Percentiles rank a stretch among this genome's conserved stretches.
Conservation (phyloP, 2,113 vertebrate species). For the Clarias macrocephalus region DNA sequence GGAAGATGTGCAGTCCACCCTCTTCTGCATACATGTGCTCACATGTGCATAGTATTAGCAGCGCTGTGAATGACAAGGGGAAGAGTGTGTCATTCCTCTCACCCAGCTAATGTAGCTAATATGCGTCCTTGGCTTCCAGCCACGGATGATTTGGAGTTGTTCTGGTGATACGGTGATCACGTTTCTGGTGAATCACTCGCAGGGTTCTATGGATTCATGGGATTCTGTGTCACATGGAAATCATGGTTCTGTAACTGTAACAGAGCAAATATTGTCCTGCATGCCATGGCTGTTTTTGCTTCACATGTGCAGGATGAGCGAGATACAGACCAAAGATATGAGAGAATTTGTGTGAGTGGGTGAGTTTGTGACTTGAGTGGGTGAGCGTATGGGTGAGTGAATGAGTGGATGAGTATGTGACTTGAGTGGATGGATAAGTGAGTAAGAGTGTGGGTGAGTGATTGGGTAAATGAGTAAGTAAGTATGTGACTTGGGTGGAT, state of each 20-base stretch:
- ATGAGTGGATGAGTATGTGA: background rate
- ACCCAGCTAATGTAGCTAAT: background rate
- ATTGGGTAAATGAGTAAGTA: no score
- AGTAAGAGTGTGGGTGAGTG: background rate
- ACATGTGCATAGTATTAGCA: background rate
- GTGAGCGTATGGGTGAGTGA: background rate
- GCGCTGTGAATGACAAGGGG: background rate
- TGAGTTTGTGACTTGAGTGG: no score
- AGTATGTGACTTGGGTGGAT: no score
- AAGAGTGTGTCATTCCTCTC: background rate
- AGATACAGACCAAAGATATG: conserved; percentile 20
- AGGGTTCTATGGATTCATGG: background rate
- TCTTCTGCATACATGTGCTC: background rate
- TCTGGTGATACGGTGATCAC: background rate
- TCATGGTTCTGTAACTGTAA: background rate
- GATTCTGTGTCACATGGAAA: background rate
- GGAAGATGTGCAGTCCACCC: background rate
- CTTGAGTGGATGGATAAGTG: background rate
- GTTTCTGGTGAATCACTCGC: background rate
- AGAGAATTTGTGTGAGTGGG: conserved; percentile 7
- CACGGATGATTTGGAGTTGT: background rate
- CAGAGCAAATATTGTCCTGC: conserved; percentile 1
- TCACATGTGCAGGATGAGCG: conserved; percentile 10
- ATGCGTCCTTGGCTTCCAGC: background rate
- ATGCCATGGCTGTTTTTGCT: conserved; percentile 11